Percentiles rank a stretch among this genome's conserved stretches.
Evolutionary conservation across 2,797 vertebrate genomes (phyloP).

Genomic region (Morus bassanus): DNA sequence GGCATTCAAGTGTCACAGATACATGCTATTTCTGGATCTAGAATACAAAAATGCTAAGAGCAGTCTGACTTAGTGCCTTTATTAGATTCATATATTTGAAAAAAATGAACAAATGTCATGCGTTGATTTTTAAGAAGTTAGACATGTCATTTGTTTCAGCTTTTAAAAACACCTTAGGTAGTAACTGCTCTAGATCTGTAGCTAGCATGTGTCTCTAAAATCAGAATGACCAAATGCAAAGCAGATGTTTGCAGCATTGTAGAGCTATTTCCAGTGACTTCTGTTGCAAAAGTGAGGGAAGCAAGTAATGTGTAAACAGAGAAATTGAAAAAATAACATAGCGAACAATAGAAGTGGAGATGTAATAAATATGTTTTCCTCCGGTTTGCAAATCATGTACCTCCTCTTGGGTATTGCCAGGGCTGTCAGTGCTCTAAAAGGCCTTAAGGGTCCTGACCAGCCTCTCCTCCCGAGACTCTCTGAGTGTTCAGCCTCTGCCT

Average conservation of each 20-base stretch:
- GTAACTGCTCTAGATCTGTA: not conserved
- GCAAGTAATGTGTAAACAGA: not conserved
- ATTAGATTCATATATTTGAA: not conserved
- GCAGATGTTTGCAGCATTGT: not conserved
- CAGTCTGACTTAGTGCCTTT: not conserved
- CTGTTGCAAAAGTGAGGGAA: not conserved
- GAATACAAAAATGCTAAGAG: not conserved
- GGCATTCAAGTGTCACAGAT: not conserved
- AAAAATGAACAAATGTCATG: not conserved
- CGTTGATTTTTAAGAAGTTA: not conserved
- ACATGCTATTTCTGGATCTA: not conserved
- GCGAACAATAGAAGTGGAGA: not conserved
- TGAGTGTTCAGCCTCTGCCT: not conserved
- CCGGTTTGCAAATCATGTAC: not conserved
- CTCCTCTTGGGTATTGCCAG: not conserved
- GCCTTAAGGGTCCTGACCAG: not conserved
- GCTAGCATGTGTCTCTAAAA: not conserved
- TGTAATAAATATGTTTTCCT: not conserved
- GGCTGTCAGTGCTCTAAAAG: not conserved
- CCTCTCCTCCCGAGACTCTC: not conserved
- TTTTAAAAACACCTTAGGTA: not conserved
- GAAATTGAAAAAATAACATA: not conserved
- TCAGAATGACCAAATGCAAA: not conserved
- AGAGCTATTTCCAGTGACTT: not conserved
- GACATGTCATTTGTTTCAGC: not conserved